Evolutionary conservation across 1,140 invertebrate genomes (phyloP).

Genomic region (Araneus ventricosus): DNA sequence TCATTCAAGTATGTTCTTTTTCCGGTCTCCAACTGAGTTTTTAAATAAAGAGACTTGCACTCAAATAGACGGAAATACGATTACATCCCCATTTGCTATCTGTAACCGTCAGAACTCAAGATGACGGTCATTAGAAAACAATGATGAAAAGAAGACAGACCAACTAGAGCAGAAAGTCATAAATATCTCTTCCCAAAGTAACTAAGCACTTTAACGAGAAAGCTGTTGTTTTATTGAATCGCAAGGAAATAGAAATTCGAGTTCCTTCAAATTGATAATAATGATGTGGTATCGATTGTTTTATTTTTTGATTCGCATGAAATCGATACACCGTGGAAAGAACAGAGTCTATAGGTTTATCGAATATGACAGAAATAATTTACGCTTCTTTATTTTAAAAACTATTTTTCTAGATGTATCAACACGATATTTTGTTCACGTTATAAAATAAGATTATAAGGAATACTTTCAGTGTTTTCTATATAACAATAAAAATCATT

Average conservation of each 20-base stretch:
- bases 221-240: conserved; percentile 58
- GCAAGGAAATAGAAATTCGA: background rate
- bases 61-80: conserved; percentile 44
- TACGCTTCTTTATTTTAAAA: no score
- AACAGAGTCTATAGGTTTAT: background rate
- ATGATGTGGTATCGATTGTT: conserved; percentile 19
- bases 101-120: conserved; percentile 50
- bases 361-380: no score
- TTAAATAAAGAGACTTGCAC: conserved; percentile 40
- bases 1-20: background rate
- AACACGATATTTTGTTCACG: no score
- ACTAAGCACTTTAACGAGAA: conserved; percentile 63
- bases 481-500: no score
- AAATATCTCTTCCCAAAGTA: conserved; percentile 53
- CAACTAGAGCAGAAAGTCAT: conserved; percentile 64
- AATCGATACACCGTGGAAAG: background rate
- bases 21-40: conserved; percentile 6
- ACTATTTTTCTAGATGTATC: no score
- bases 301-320: background rate
- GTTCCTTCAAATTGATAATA: conserved; percentile 21
- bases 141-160: conserved; percentile 60
- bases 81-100: conserved; percentile 52
- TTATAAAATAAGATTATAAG: no score
- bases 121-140: conserved; percentile 68
- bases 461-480: no score